A percentile compares a stretch with the other conserved stretches of the same genome.
phyloP scores from a whole-genome alignment of 1,140 invertebrate species.

The Camponotus vicinus region DNA sequence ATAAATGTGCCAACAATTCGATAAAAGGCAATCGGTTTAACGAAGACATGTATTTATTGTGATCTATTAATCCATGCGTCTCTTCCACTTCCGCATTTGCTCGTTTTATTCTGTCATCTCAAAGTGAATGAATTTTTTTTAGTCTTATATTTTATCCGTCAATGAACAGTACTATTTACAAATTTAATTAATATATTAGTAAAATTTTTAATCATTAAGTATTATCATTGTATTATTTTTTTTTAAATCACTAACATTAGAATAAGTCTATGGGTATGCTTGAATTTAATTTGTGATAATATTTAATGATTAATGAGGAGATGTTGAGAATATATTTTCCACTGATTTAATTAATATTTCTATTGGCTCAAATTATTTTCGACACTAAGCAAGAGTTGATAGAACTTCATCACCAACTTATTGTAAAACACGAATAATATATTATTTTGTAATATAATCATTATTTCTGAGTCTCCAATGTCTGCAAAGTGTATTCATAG shows the following conservation, averaged over 20 bases:
- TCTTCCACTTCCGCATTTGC: conserved; percentile 39
- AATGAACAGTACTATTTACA: not conserved
- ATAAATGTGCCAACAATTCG: conserved; percentile 55
- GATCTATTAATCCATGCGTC: not conserved
- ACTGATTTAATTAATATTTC: not conserved
- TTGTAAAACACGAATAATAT: not conserved
- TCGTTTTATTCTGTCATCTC: not conserved
- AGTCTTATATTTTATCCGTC: not conserved
- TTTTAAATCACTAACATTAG: conserved; percentile 33
- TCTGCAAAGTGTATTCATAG: conserved; percentile 6
- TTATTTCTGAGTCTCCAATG: conserved; percentile 17
- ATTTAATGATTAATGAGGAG: conserved; percentile 22
- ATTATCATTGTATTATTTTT: conserved; percentile 6
- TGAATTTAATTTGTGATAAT: conserved; percentile 20
- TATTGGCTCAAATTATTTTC: not conserved
- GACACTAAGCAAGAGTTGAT: not conserved
- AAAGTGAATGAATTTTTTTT: conserved; percentile 12
- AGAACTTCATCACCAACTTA: not conserved
- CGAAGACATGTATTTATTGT: conserved; percentile 6
- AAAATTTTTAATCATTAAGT: conserved; percentile 23
- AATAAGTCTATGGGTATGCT: not conserved
- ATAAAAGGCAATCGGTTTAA: conserved; percentile 42
- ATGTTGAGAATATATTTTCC: not conserved
- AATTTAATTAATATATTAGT: conserved; percentile 17
- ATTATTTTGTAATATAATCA: conserved; percentile 29